Evolutionary conservation across 2,797 vertebrate species (phyloP).

Genomic region (Darevskia mixta): DNA sequence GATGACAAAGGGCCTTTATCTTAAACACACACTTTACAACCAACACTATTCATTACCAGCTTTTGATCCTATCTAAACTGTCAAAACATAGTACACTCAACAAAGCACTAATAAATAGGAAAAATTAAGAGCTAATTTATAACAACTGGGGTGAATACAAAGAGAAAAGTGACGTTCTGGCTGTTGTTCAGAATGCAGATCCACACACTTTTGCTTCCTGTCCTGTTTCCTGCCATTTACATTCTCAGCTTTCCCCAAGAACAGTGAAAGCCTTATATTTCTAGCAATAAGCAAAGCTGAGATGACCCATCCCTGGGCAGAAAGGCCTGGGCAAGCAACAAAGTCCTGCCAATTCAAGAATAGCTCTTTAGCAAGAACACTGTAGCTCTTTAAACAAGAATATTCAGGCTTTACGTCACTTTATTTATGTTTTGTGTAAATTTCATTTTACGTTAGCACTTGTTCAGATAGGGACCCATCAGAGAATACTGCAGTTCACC

Average conservation of each 20-base stretch:
- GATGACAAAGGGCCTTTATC: conserved; percentile 24
- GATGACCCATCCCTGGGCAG: background rate
- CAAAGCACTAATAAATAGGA: conserved; percentile 16
- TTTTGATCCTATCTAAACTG: conserved; percentile 7
- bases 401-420: no score
- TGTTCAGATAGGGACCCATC: no score
- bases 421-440: no score
- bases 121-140: conserved; percentile 31
- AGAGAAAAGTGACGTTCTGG: background rate
- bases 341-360: background rate
- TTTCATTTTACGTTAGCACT: no score
- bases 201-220: background rate
- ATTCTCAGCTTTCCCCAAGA: background rate
- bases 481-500: no score
- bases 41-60: background rate
- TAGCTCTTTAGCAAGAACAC: background rate
- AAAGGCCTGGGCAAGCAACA: background rate
- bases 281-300: background rate
- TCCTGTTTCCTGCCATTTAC: background rate
- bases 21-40: conserved; percentile 35
- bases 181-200: background rate
- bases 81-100: background rate
- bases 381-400: no score
- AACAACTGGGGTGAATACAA: background rate
- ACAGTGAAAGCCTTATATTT: background rate